Evolutionary conservation across 1,140 invertebrate species (phyloP).

Genomic region (Bombus polaris): DNA sequence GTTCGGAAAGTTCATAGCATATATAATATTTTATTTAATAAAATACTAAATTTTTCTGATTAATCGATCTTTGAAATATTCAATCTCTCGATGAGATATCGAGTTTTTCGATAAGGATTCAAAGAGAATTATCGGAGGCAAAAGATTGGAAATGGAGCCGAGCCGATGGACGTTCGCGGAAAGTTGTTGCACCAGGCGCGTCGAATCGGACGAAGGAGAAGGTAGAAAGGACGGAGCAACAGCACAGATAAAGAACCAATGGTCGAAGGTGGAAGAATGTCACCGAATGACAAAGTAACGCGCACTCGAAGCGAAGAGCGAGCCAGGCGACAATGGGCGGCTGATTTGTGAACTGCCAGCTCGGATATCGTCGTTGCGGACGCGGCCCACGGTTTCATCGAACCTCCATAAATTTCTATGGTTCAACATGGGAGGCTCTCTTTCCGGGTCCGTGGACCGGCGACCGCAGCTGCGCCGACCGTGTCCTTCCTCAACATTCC

Average conservation of each 20-base stretch:
- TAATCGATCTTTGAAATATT: too few relatives aligned
- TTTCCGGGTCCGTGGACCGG: conserved; percentile 52
- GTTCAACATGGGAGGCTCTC: conserved; percentile 53
- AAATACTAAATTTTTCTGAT: too few relatives aligned
- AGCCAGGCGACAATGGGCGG: conserved; percentile 50
- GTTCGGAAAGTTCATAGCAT: neutral
- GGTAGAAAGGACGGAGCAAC: neutral
- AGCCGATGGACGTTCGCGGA: neutral
- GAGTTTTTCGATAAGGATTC: neutral
- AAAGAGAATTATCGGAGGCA: too few relatives aligned
- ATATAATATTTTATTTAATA: neutral
- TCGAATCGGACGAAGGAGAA: conserved; percentile 5
- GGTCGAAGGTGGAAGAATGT: conserved; percentile 44
- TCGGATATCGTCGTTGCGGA: conserved; percentile 55
- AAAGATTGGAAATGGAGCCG: neutral
- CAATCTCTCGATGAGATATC: too few relatives aligned
- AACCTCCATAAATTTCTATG: conserved; percentile 60
- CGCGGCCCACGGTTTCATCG: conserved; percentile 59
- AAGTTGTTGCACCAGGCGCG: conserved; percentile 19
- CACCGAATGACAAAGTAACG: conserved; percentile 38
- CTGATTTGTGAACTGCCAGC: conserved; percentile 60
- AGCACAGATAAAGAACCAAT: conserved; percentile 19
- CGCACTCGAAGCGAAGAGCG: conserved; percentile 2
- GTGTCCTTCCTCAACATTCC: conserved; percentile 58
- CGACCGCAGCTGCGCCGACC: conserved; percentile 44